These are phyloP conservation scores for Gnatocerus cornutus DNA, from an alignment of 2,888 invertebrate genomes.

Conservation along the genomic window DNA sequence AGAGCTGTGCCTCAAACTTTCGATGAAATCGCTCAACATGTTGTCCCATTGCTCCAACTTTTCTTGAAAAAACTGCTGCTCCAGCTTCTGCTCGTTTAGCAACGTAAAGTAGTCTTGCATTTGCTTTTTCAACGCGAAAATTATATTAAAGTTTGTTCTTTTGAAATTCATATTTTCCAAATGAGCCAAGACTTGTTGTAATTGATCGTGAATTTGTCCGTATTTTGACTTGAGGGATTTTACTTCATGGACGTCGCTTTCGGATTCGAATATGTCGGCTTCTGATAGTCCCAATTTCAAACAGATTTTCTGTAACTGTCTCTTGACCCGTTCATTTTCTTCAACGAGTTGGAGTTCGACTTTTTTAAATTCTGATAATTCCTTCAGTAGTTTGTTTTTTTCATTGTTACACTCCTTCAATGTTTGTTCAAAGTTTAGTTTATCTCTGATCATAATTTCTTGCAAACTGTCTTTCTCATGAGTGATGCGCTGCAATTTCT, in stretches of 20 bases:
- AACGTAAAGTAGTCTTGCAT: conserved; percentile 51
- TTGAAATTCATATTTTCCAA: conserved; percentile 47
- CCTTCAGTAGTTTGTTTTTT: conserved; percentile 50
- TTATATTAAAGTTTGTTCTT: conserved; percentile 33
- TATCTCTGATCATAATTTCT: conserved; percentile 52
- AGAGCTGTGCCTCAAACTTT: conserved; percentile 46
- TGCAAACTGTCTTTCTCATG: conserved; percentile 20
- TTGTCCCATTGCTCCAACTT: conserved; percentile 49
- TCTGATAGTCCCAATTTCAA: conserved; percentile 37
- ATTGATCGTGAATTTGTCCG: conserved; percentile 52
- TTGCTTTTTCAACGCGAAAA: conserved; percentile 46
- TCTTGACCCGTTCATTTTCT: conserved; percentile 38
- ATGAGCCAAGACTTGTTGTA: conserved; percentile 53
- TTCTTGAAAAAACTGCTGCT: conserved; percentile 52
- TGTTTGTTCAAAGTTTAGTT: conserved; percentile 52
- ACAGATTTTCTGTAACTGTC: conserved; percentile 44
- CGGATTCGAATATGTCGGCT: conserved; percentile 23
- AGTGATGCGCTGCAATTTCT: conserved; percentile 31
- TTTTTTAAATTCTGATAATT: conserved; percentile 49
- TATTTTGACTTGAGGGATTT: conserved; percentile 51
- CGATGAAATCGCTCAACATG: conserved; percentile 39
- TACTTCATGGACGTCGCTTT: conserved; percentile 40
- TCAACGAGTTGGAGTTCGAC: conserved; percentile 13
- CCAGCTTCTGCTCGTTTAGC: conserved; percentile 39
- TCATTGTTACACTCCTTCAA: conserved; percentile 47